Base-by-base conservation (phyloP, 2,113 vertebrate genomes). In the Limanda limanda region DNA sequence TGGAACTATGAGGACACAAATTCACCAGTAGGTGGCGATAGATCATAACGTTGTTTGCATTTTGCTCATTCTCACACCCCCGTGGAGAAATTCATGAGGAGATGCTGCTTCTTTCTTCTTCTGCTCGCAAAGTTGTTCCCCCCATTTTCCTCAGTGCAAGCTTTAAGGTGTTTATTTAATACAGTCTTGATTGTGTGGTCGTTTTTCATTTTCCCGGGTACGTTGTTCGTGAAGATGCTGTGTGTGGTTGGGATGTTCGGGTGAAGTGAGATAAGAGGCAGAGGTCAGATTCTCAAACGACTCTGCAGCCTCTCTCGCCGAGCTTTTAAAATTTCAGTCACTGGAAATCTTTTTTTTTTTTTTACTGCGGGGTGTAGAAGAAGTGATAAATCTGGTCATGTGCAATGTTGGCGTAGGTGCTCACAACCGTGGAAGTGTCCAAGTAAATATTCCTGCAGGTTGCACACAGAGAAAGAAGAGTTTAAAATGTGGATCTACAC, bases 341-440 rank as follows among this genome's bases (percentile, higher is more conserved):
- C 11, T 51, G 21, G 14, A 12, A 42, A 18, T 62, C 40, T 15
- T 20, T 40, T 70, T 8, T 35, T 47, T 79, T 20, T 20, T 7
- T 54, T 73, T 88, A 92, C 8, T 91, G 7, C 4, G 88, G 62
- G 2, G 71, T 0, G 79, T 91, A 88, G 3, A 94, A 20, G 17
- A 84, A 17, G 76, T 95, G 82, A 75, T 94, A 93, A 8, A 93
- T 0, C 87, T 95, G 94, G 74, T 95, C 94, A 0, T 93, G 69
- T 1, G 87, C 0, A 13, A 95, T 93, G 21, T 82, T 84, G 1
- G 47, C 0, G 10, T 95, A 95, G 56, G 94, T 95, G 63, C 40
- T 57, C 40, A 90, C 1, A 9, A 85, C 77, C 3, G 9, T 62
- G 78, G 71, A 58, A 1, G 89, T 92, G 0, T 95, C 94, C 0